Percentiles rank a stretch among this genome's conserved stretches.
Evolutionary conservation across 2,888 invertebrate genomes (phyloP).

Genomic region (Pilophorus perplexus): DNA sequence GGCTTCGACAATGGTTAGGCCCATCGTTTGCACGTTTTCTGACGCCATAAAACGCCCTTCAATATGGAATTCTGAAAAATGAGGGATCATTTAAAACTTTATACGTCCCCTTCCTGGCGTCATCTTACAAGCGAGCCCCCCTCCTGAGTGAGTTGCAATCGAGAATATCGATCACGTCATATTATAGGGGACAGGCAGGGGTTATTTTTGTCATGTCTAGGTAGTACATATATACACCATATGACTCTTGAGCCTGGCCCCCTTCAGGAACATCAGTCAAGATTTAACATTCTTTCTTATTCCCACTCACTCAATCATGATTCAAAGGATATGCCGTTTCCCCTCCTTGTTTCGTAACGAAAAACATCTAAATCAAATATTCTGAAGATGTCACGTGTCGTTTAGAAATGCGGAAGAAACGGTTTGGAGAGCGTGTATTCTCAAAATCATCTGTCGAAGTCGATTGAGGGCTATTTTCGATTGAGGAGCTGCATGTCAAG

Average conservation of each 20-base stretch:
- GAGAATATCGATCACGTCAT: constrained; percentile 20
- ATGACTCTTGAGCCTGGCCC: constrained; percentile 8
- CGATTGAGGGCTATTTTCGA: too few species aligned
- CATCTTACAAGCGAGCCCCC: constrained; percentile 4
- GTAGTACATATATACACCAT: constrained; percentile 18
- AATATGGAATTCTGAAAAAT: constrained; percentile 12
- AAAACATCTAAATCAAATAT: constrained; percentile 7
- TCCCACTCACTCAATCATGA: constrained; percentile 22
- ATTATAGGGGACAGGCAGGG: constrained; percentile 11
- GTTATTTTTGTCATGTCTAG: constrained; percentile 8
- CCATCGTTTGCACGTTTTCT: constrained; percentile 17
- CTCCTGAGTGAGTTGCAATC: constrained; percentile 14
- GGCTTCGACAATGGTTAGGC: background rate
- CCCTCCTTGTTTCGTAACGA: constrained; percentile 9
- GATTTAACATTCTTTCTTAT: constrained; percentile 28
- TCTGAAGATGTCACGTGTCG: constrained; percentile 8
- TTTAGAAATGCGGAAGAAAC: background rate
- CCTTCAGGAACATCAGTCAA: constrained; percentile 8
- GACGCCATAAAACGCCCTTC: constrained; percentile 13
- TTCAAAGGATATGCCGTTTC: background rate
- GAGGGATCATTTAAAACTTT: constrained; percentile 16
- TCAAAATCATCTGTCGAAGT: too few species aligned
- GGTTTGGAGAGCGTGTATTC: too few species aligned
- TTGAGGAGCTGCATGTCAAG: too few species aligned
- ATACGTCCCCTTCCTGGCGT: background rate